Evolutionary conservation across 2,888 invertebrate genomes (phyloP).

Genomic region (Amiota mariae): DNA sequence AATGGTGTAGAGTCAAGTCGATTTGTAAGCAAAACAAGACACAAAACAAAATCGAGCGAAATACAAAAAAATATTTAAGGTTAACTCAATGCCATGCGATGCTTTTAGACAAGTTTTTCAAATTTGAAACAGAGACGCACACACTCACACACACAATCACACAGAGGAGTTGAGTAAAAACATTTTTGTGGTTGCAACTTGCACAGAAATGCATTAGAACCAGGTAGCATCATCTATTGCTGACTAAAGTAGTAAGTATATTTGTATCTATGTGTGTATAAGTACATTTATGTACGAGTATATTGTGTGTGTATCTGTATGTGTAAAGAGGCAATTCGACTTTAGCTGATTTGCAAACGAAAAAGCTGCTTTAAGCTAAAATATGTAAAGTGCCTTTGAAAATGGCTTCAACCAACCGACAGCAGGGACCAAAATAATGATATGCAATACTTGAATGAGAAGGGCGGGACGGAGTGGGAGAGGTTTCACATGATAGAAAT

Average conservation of each 20-base stretch:
- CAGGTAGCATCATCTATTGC: neutral
- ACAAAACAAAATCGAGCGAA: constrained; percentile 2
- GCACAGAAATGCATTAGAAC: constrained; percentile 22
- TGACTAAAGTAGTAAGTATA: no score
- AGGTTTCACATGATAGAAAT: no score
- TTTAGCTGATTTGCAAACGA: constrained; percentile 46
- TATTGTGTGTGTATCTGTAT: neutral
- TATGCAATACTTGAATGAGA: constrained; percentile 12
- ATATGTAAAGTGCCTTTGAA: constrained; percentile 45
- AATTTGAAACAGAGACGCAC: constrained; percentile 7
- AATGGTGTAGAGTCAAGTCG: neutral
- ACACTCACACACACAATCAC: neutral
- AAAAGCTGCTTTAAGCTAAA: constrained; percentile 49
- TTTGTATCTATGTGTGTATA: neutral
- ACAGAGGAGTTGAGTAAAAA: neutral
- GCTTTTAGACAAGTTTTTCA: constrained; percentile 7
- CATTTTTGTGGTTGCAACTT: constrained; percentile 26
- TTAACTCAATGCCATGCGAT: constrained; percentile 18
- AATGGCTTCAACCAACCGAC: constrained; percentile 16
- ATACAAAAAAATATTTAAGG: constrained; percentile 12
- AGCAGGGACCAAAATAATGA: constrained; percentile 22
- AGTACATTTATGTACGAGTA: neutral
- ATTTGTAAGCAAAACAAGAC: neutral
- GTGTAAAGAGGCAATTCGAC: constrained; percentile 9
- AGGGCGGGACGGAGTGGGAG: neutral